These are phyloP conservation scores for Aramus guarauna DNA, from an alignment of 2,113 vertebrate genomes.

Conservation along the genomic window DNA sequence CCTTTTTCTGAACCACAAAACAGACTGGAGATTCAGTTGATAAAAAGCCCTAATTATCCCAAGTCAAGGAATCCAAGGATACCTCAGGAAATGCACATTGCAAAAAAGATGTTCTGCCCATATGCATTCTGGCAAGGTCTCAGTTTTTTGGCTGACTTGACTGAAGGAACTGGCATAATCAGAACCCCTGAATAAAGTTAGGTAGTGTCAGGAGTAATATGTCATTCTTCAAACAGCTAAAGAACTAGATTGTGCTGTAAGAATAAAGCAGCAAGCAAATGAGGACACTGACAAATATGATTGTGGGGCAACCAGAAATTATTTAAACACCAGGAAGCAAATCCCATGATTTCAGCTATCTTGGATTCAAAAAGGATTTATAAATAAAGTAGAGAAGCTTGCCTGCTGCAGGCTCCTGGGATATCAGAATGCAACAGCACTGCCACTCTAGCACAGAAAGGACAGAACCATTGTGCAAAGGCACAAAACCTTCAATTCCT, in stretches of 20 bases:
- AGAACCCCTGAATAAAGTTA: not conserved
- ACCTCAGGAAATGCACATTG: not conserved
- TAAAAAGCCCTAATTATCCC: slow-evolving; percentile 39
- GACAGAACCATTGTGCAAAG: slow-evolving; percentile 12
- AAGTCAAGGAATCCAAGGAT: not conserved
- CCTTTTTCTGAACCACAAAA: not conserved
- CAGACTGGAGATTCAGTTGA: not conserved
- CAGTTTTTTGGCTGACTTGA: not conserved
- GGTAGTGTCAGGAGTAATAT: not conserved
- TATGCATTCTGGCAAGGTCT: not conserved
- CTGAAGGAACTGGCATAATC: not conserved
- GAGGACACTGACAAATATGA: not conserved
- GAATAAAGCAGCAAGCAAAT: not conserved
- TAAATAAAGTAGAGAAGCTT: slow-evolving; percentile 21
- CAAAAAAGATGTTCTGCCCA: not conserved
- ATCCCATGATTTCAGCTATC: slow-evolving; percentile 1
- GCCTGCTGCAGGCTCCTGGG: not conserved
- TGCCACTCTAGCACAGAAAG: not conserved
- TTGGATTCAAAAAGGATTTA: slow-evolving; percentile 4
- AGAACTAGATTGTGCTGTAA: not conserved
- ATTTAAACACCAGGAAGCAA: slow-evolving; percentile 16
- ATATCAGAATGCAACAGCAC: not conserved
- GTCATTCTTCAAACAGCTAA: not conserved
- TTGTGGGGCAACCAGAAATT: not conserved
- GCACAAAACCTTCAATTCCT: slow-evolving; percentile 22